Evolutionary conservation across 2,113 vertebrate species (phyloP), one percentile per base, ranked within the genome.

Genomic region (Accipiter cooperii): DNA sequence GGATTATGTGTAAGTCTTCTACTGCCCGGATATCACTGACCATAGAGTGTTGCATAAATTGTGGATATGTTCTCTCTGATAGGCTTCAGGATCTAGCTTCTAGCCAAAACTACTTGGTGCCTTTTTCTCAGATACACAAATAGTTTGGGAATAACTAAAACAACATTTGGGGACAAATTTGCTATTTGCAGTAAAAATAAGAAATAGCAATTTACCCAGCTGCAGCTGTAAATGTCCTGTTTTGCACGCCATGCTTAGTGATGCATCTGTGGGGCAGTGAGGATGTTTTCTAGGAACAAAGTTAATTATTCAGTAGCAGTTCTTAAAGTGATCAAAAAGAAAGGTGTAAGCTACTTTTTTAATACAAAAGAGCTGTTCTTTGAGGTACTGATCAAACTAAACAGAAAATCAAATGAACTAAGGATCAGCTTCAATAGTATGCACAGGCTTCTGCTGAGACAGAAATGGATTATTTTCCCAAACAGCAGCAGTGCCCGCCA

Each of bases 311-410:
- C 88, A 96, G 84, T 38, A 89, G 36, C 25, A 81, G 46, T 65
- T 84, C 47, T 93, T 87, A 52, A 84, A 84, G 57, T 33, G 44
- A 95, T 93, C 91, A 89, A 82, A 95, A 84, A 64, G 28, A 92
- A 90, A 91, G 44, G 40, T 82, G 77, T 84, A 95, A 68, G 57
- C 5, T 19, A 74, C 76, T 95, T 15, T 87, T 86, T 93, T 84
- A 81, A 66, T 71, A 94, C 15, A 73, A 84, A 82, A 68, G 13
- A 61, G 9, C 18, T 76, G 18, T 68, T 90, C 69, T 71, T 93
- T 76, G 69, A 87, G 36, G 36, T 79, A 73, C 49, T 76, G 65
- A 92, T 95, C 73, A 93, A 89, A 90, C 49, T 29, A 79, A 96
- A 84, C 22, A 79, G 55, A 84, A 93, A 84, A 89, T 49, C 73